phyloP scores from a whole-genome alignment of 2,797 vertebrate genomes.

The Philypnodon macrostomus region DNA sequence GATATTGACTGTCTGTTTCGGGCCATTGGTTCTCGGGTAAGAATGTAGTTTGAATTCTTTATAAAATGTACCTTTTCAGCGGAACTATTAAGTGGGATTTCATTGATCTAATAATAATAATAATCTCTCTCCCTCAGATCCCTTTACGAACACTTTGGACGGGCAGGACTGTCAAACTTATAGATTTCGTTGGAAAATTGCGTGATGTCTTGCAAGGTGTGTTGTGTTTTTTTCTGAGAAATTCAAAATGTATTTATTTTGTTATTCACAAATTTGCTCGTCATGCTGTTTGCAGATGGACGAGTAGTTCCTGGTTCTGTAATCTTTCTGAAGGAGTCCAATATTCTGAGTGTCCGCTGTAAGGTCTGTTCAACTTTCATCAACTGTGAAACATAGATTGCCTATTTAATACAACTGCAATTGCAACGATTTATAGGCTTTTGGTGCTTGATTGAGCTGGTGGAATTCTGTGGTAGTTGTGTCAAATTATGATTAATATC shows the following conservation, averaged over 20 bases:
- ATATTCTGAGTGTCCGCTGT: slow-evolving; percentile 81
- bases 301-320: slow-evolving; percentile 81
- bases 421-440: too few relatives aligned
- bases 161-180: slow-evolving; percentile 81
- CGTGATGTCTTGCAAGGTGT: slow-evolving; percentile 78
- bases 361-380: slow-evolving; percentile 80
- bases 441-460: too few relatives aligned
- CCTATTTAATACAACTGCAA: too few relatives aligned
- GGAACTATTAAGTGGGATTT: too few relatives aligned
- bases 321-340: slow-evolving; percentile 76
- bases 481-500: too few relatives aligned
- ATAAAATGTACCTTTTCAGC: too few relatives aligned
- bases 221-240: too few relatives aligned
- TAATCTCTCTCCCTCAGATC: slow-evolving; percentile 67
- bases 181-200: slow-evolving; percentile 83
- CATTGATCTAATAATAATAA: too few relatives aligned
- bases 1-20: slow-evolving; percentile 81
- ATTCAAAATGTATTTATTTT: too few relatives aligned
- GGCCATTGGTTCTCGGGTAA: slow-evolving; percentile 86
- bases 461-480: too few relatives aligned
- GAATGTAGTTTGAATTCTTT: slow-evolving; percentile 3
- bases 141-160: slow-evolving; percentile 87
- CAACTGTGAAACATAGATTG: too few relatives aligned
- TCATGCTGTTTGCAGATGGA: slow-evolving; percentile 57
- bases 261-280: too few relatives aligned